Evolutionary conservation across 2,113 vertebrate species (phyloP).

Genomic region (Aplodontia rufa): DNA sequence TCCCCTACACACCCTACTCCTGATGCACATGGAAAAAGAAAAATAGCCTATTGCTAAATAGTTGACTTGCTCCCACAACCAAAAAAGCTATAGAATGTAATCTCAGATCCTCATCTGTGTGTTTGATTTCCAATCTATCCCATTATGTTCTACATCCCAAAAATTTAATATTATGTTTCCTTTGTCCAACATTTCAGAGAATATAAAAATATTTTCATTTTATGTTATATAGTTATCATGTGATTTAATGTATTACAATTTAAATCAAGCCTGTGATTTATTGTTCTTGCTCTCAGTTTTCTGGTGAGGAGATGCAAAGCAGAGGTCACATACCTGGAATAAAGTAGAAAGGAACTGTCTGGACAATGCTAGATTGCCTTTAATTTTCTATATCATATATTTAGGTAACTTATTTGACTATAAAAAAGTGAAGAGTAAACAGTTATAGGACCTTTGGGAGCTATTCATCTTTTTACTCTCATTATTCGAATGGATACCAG

Average conservation of each 20-base stretch:
- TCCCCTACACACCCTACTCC: background rate
- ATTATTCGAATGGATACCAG: background rate
- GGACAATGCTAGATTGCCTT: background rate
- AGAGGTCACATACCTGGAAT: background rate
- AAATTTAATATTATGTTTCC: background rate
- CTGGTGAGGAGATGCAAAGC: background rate
- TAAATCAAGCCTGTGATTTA: background rate
- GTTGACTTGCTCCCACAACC: background rate
- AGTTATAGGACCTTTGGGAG: background rate
- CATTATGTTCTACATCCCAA: background rate
- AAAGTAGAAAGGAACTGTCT: background rate
- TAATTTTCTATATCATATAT: background rate
- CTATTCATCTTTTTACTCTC: background rate
- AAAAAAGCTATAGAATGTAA: background rate
- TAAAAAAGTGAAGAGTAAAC: background rate
- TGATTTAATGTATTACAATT: background rate
- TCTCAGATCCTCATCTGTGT: background rate
- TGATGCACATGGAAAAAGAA: background rate
- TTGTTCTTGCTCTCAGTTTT: background rate
- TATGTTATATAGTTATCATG: background rate
- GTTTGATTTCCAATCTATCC: background rate
- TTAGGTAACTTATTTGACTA: background rate
- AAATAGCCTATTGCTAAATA: background rate
- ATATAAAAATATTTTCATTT: background rate
- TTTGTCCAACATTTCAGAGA: conserved; percentile 12